These are phyloP conservation scores for Pristionchus maxplancki DNA, from an alignment of 2,888 invertebrate genomes.

Conservation along the genomic window DNA sequence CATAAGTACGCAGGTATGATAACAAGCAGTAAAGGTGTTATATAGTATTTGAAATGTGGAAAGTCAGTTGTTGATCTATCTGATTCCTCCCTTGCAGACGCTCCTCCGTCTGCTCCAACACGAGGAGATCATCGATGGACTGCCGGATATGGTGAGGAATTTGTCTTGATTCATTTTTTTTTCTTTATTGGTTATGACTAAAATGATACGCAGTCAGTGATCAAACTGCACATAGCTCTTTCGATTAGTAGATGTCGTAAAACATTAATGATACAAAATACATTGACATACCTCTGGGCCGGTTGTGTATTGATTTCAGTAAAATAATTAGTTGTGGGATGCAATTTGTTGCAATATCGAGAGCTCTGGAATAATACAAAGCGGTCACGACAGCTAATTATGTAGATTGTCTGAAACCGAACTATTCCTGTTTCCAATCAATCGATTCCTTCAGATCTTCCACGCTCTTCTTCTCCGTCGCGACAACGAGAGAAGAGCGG, in stretches of 20 bases:
- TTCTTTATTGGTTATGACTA: not conserved
- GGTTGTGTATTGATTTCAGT: too few relatives aligned
- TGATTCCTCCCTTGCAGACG: not conserved
- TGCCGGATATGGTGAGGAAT: constrained; percentile 28
- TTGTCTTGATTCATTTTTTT: not conserved
- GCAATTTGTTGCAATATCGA: too few relatives aligned
- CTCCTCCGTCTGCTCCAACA: constrained; percentile 15
- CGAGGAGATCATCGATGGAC: constrained; percentile 21
- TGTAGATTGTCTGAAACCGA: not conserved
- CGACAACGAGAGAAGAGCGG: not conserved
- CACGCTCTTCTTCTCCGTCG: not conserved
- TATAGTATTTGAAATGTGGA: too few relatives aligned
- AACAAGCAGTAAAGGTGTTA: too few relatives aligned
- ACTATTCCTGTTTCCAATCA: not conserved
- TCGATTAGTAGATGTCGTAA: not conserved
- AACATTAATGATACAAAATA: not conserved
- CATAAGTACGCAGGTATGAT: too few relatives aligned
- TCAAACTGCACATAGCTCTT: too few relatives aligned
- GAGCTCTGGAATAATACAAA: too few relatives aligned
- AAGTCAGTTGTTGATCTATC: too few relatives aligned
- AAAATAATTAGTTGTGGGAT: too few relatives aligned
- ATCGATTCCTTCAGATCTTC: not conserved
- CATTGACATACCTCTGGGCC: too few relatives aligned
- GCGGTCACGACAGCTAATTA: too few relatives aligned
- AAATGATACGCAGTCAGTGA: too few relatives aligned